Base-by-base conservation (phyloP, 2,797 vertebrate species). In the Tauraco hartlaubi region DNA sequence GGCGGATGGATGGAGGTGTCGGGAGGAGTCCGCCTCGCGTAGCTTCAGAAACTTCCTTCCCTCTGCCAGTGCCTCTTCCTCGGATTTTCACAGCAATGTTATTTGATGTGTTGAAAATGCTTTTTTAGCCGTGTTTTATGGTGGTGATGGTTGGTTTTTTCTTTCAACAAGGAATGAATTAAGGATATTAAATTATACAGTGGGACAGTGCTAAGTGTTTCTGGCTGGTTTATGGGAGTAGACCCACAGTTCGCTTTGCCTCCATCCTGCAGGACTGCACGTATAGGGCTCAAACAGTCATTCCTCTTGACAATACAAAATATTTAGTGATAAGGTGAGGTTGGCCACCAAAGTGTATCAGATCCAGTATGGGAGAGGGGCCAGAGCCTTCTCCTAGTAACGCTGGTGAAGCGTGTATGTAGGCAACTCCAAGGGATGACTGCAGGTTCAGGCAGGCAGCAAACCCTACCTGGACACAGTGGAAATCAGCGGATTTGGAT, bases 1-100 rank as follows among this genome's bases (percentile, higher is more conserved):
- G 66, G 59, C 29, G 62, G 59, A 44, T 79, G 90, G 79, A 95
- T 79, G 90, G 79, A 95, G 94, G 92, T 96, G 94, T 94, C 90
- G 15, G 87, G 94, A 92, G 68, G 55, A 87, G 75, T 3, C n/a
- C 0, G 4, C 71, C 35, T 51, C 9, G 1, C 1, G 2, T 26
- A 17, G 12, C 77, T 80, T 89, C 55, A 68, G 59, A 78, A 88
- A 74, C 89, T 88, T 95, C 74, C 63, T 12, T 58, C 33, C 52
- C 61, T 83, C 61, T 94, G 88, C 74, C 90, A 74, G 55, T 73
- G 58, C 68, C 48, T 66, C 59, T 77, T 52, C 77, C 83, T 88
- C 6, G 31, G 35, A 29, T 84, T 74, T 66, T 61, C 71, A 71
- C 63, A 80, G 63, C 63, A 21, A 9, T 41, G 58, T 59, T 82